Evolutionary conservation across 2,113 vertebrate species (phyloP).

Genomic region (Sapayoa aenigma): DNA sequence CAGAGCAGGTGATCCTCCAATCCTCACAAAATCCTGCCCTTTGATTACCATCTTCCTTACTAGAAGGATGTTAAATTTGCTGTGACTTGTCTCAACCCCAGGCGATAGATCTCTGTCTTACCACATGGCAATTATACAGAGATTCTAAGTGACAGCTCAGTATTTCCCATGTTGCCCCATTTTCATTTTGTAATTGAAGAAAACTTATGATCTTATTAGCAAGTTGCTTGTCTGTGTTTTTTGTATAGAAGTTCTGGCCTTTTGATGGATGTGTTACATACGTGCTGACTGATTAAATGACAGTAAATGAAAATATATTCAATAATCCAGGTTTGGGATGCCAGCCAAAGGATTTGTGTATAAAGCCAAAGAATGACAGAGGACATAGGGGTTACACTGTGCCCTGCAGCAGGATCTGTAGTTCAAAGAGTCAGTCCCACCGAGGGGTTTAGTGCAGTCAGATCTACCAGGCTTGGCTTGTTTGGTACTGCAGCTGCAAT

Average conservation of each 20-base stretch:
- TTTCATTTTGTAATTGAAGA: conserved; percentile 1
- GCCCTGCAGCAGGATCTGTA: background rate
- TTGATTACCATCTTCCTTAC: background rate
- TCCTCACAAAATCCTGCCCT: background rate
- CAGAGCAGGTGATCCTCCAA: background rate
- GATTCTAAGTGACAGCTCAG: background rate
- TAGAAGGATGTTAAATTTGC: background rate
- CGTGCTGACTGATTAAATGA: background rate
- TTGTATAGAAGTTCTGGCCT: background rate
- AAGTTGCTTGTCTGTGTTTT: background rate
- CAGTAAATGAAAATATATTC: conserved; percentile 16
- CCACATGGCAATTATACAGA: background rate
- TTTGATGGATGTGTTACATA: conserved; percentile 1
- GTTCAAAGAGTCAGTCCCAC: background rate
- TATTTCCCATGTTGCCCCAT: background rate
- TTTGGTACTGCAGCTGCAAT: background rate
- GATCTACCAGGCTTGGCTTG: background rate
- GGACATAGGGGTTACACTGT: background rate
- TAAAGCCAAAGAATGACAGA: background rate
- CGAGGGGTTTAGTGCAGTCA: background rate
- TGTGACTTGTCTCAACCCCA: background rate
- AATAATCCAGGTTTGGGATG: background rate
- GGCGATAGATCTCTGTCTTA: background rate
- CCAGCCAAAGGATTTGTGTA: background rate
- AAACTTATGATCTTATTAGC: conserved; percentile 20